Conservation (phyloP, 2,113 vertebrate species). For the Nerophis lumbriciformis region DNA sequence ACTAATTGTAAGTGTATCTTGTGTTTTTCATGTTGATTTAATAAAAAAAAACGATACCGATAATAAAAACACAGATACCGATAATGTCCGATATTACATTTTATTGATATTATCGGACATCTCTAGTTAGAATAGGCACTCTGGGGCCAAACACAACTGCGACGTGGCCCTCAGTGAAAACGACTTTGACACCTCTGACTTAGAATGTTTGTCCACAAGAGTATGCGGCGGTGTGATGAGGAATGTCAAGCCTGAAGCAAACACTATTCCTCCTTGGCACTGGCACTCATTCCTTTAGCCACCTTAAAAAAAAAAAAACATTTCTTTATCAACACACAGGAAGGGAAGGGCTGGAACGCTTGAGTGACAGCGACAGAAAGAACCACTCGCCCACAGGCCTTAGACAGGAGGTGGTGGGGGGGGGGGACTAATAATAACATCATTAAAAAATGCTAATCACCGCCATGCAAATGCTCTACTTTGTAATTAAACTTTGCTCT, state of each 20-base stretch:
- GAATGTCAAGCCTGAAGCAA: conserved; percentile 57
- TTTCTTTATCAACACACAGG: conserved; percentile 45
- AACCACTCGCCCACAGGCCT: conserved; percentile 11
- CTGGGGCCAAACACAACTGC: too few relatives aligned
- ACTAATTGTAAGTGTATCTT: too few relatives aligned
- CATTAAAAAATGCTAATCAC: conserved; percentile 69
- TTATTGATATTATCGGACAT: too few relatives aligned
- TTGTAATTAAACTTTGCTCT: conserved; percentile 77
- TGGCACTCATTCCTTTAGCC: conserved; percentile 49
- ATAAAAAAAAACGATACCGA: too few relatives aligned
- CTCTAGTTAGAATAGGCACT: too few relatives aligned
- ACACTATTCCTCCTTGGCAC: conserved; percentile 43
- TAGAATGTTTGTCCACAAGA: conserved; percentile 66
- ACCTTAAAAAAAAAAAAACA: conserved; percentile 33
- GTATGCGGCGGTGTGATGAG: conserved; percentile 61
- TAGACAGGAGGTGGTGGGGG: neutral
- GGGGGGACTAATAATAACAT: conserved; percentile 39
- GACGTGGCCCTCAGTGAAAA: too few relatives aligned
- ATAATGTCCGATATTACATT: too few relatives aligned
- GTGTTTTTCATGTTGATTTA: too few relatives aligned
- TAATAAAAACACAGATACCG: too few relatives aligned
- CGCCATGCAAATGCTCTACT: conserved; percentile 67
- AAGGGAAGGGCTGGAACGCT: conserved; percentile 25
- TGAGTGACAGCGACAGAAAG: conserved; percentile 24
- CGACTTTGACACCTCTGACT: too few relatives aligned